These are phyloP conservation scores for Macrochelys suwanniensis DNA, from an alignment of 2,797 vertebrate species.

Conservation along the genomic window DNA sequence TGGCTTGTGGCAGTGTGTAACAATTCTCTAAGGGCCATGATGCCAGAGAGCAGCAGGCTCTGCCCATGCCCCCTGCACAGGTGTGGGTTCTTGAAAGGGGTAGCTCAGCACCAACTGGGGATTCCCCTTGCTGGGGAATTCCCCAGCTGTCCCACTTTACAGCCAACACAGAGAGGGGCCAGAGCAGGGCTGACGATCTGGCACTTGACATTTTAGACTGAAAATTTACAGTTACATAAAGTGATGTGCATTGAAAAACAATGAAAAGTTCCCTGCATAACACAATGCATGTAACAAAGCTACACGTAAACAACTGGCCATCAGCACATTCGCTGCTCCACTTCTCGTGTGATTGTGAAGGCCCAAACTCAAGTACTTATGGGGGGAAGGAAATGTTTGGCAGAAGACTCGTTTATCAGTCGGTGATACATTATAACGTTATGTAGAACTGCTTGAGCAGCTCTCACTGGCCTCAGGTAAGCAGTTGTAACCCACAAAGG, in stretches of 20 bases:
- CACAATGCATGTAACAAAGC: not conserved
- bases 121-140: slow-evolving; percentile 9
- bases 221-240: not conserved
- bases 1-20: not conserved
- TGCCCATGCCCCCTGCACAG: not conserved
- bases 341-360: not conserved
- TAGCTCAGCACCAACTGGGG: not conserved
- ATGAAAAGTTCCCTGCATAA: not conserved
- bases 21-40: not conserved
- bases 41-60: not conserved
- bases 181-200: not conserved
- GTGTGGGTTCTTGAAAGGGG: not conserved
- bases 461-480: not conserved
- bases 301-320: not conserved
- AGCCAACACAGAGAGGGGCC: not conserved
- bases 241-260: not conserved
- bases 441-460: not conserved
- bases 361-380: not conserved
- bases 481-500: not conserved
- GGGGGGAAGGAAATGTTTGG: not conserved
- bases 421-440: not conserved
- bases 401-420: not conserved
- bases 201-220: not conserved
- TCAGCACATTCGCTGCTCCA: not conserved
- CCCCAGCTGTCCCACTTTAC: not conserved